Percentiles rank a stretch among this genome's conserved stretches.
Conservation (phyloP, 1,140 invertebrate species). For the Drosophila albomicans region DNA sequence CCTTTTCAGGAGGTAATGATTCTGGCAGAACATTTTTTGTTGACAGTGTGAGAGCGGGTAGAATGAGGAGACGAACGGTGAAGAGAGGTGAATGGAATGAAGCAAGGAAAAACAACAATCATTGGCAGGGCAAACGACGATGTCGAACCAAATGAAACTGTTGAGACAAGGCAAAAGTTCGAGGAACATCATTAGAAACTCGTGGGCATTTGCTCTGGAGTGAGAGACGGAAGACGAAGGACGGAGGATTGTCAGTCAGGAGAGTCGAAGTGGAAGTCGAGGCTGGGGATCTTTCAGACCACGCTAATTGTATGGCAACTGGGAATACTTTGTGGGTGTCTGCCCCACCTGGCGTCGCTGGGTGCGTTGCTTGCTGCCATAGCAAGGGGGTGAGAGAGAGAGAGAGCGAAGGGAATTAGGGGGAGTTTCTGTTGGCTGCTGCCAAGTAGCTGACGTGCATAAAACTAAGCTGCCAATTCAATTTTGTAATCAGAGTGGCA, state of each 20-base stretch:
- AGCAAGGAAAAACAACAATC: constrained; percentile 61
- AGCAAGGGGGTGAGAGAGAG: not conserved
- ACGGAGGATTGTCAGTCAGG: not conserved
- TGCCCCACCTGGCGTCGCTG: constrained; percentile 39
- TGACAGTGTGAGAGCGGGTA: constrained; percentile 52
- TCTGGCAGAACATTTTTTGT: constrained; percentile 63
- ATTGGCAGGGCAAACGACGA: constrained; percentile 57
- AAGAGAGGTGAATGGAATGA: constrained; percentile 9
- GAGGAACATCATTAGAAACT: constrained; percentile 78
- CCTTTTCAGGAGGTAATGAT: constrained; percentile 58
- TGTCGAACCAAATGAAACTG: constrained; percentile 77
- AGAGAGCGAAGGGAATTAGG: not conserved
- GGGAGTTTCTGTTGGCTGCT: constrained; percentile 7
- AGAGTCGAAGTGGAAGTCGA: constrained; percentile 1
- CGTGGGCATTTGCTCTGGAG: constrained; percentile 20
- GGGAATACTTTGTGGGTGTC: constrained; percentile 26
- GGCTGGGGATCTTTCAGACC: constrained; percentile 41
- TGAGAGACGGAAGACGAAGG: not conserved
- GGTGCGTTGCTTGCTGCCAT: not conserved
- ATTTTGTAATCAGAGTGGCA: constrained; percentile 82
- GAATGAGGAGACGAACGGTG: not conserved
- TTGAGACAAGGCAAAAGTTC: constrained; percentile 68
- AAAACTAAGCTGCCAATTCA: constrained; percentile 83
- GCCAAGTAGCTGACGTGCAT: constrained; percentile 64
- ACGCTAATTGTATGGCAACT: constrained; percentile 79